Evolutionary conservation across 2,888 invertebrate genomes (phyloP).

Genomic region (Drosophila mimica): DNA sequence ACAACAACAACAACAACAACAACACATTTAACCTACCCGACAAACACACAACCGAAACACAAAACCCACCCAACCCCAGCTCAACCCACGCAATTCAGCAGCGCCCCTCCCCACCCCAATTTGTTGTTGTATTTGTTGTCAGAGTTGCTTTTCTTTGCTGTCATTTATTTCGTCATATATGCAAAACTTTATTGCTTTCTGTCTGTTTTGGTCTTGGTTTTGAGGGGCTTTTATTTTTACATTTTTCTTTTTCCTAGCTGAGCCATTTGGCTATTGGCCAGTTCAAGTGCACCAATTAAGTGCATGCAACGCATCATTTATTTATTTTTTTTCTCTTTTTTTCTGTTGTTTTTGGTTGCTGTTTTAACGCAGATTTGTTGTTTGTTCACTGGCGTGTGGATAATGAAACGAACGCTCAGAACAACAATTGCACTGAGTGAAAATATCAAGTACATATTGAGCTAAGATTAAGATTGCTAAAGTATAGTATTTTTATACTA

Average conservation of each 20-base stretch:
- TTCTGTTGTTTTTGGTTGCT: slow-evolving; percentile 2
- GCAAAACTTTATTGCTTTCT: slow-evolving; percentile 79
- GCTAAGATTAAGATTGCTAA: not conserved
- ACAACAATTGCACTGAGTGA: not conserved
- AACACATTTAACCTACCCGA: slow-evolving; percentile 59
- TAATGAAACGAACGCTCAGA: slow-evolving; percentile 56
- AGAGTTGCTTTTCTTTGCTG: slow-evolving; percentile 77
- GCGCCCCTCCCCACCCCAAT: slow-evolving; percentile 4
- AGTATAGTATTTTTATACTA: not conserved
- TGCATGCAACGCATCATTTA: slow-evolving; percentile 58
- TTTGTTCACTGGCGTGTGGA: slow-evolving; percentile 60
- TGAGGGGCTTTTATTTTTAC: not conserved
- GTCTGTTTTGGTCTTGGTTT: slow-evolving; percentile 17
- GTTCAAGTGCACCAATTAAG: slow-evolving; percentile 64
- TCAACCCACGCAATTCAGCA: slow-evolving; percentile 19
- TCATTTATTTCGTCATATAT: slow-evolving; percentile 82
- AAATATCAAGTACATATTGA: not conserved
- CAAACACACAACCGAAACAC: slow-evolving; percentile 29
- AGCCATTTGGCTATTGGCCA: slow-evolving; percentile 47
- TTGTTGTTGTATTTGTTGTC: slow-evolving; percentile 67
- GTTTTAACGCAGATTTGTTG: slow-evolving; percentile 19
- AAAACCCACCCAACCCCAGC: slow-evolving; percentile 4
- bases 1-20: slow-evolving; percentile 20
- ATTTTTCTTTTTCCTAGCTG: slow-evolving; percentile 11
- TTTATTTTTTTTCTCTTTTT: slow-evolving; percentile 11